These are phyloP conservation scores for Parazoanthus darwini DNA, from an alignment of 92 coral and sea anemone genomes.

Conservation along the genomic window DNA sequence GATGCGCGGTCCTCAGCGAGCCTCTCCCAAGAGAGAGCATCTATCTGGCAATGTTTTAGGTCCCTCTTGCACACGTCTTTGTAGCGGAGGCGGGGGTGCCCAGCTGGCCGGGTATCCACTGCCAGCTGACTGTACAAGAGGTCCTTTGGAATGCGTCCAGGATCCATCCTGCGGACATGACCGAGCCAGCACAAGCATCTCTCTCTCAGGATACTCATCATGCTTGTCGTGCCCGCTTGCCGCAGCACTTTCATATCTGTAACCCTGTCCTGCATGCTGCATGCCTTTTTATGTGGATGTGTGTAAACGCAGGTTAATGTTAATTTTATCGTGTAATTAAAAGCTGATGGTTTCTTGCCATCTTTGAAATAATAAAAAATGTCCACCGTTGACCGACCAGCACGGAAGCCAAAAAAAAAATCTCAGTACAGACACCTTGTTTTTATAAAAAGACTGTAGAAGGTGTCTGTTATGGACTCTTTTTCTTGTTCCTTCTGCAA, in stretches of 20 bases:
- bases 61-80: constrained; percentile 26
- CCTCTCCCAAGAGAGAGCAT: constrained; percentile 7
- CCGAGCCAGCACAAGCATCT: constrained; percentile 12
- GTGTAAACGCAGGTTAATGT: no score
- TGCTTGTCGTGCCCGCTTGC: not conserved
- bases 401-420: no score
- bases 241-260: not conserved
- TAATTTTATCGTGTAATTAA: no score
- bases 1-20: constrained; percentile 20
- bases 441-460: no score
- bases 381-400: no score
- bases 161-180: constrained; percentile 14
- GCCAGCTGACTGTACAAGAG: constrained; percentile 28
- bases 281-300: no score
- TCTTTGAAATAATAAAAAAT: no score
- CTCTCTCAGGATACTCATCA: not conserved
- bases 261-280: no score
- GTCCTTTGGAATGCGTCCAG: constrained; percentile 31
- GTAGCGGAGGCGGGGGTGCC: constrained; percentile 11
- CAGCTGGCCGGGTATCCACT: not conserved
- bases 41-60: not conserved
- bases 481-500: no score
- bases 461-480: no score
- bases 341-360: no score
- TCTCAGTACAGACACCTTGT: no score